Evolutionary conservation across 1,140 invertebrate genomes (phyloP).

Genomic region (Colletes latitarsis): DNA sequence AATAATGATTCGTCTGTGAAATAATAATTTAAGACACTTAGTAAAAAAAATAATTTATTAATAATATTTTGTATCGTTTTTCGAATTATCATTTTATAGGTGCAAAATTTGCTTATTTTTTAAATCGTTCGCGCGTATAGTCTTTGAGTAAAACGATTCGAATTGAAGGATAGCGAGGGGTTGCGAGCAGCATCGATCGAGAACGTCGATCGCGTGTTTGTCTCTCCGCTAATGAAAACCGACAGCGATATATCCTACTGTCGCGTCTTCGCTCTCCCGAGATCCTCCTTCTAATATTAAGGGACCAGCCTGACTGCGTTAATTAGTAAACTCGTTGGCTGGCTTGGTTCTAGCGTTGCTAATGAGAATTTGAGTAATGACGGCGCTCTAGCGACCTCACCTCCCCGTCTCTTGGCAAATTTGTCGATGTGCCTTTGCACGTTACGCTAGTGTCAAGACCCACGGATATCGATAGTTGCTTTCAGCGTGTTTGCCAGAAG

Average conservation of each 20-base stretch:
- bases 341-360: slow-evolving; percentile 67
- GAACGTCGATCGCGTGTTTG: slow-evolving; percentile 61
- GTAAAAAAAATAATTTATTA: too few relatives aligned
- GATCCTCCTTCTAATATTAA: slow-evolving; percentile 66
- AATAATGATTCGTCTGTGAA: too few relatives aligned
- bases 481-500: slow-evolving; percentile 34
- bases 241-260: slow-evolving; percentile 68
- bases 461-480: slow-evolving; percentile 55
- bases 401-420: slow-evolving; percentile 61
- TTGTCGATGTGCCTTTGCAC: slow-evolving; percentile 61
- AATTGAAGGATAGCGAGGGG: neutral
- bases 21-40: too few relatives aligned
- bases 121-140: too few relatives aligned
- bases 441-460: slow-evolving; percentile 39
- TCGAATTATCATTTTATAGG: too few relatives aligned
- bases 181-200: slow-evolving; percentile 44
- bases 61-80: too few relatives aligned
- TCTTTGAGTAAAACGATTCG: neutral
- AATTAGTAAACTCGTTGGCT: slow-evolving; percentile 75
- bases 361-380: slow-evolving; percentile 78
- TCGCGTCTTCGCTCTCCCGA: slow-evolving; percentile 48
- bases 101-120: too few relatives aligned
- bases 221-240: slow-evolving; percentile 68
- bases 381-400: slow-evolving; percentile 61
- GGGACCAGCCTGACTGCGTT: slow-evolving; percentile 69